A percentile compares a stretch with the other conserved stretches of the same genome.
These are phyloP conservation scores for Neodiprion lecontei DNA, from an alignment of 1,140 invertebrate genomes.

Conservation along the genomic window DNA sequence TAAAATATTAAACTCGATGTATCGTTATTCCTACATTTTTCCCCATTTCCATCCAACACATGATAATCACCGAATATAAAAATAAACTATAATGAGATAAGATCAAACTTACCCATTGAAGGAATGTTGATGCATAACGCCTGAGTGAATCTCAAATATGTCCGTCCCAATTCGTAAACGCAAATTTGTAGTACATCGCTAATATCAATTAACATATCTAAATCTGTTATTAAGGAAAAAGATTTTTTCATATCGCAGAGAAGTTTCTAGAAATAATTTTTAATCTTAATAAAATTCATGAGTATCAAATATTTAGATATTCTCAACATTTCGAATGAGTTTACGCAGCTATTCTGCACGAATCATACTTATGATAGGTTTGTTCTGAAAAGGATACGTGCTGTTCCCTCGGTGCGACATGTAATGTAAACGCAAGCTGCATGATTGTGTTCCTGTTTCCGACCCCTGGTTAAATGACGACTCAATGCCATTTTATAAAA, in stretches of 20 bases:
- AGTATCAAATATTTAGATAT: slow-evolving; percentile 4
- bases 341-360: too few relatives aligned
- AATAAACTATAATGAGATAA: neutral
- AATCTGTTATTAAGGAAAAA: slow-evolving; percentile 35
- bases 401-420: slow-evolving; percentile 91
- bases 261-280: neutral
- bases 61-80: neutral
- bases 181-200: slow-evolving; percentile 96
- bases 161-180: slow-evolving; percentile 93
- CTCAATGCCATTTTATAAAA: slow-evolving; percentile 97
- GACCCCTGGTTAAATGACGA: slow-evolving; percentile 86
- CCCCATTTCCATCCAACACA: neutral
- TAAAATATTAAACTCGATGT: neutral
- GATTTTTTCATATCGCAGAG: slow-evolving; percentile 11
- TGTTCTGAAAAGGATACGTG: slow-evolving; percentile 80
- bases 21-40: neutral
- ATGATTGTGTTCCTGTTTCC: slow-evolving; percentile 90
- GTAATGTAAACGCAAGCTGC: slow-evolving; percentile 98
- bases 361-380: too few relatives aligned
- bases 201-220: slow-evolving; percentile 96
- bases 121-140: slow-evolving; percentile 93
- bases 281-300: neutral
- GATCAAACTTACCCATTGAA: slow-evolving; percentile 78
- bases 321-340: neutral
- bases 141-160: slow-evolving; percentile 87